Evolutionary conservation across 2,888 invertebrate genomes (phyloP).

Genomic region (Amaurobius ferox): DNA sequence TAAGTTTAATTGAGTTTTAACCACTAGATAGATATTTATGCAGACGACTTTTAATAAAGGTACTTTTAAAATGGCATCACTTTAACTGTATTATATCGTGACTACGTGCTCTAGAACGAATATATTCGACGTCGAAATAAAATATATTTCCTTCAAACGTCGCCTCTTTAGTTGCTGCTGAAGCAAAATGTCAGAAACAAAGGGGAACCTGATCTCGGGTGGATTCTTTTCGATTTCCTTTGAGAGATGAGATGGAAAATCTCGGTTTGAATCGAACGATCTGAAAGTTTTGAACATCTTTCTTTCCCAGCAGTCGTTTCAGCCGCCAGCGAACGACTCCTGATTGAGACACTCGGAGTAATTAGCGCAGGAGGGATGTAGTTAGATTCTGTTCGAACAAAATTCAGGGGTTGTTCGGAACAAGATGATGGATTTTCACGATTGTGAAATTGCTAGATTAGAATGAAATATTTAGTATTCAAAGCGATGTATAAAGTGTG

Average conservation of each 20-base stretch:
- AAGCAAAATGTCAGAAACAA: neutral
- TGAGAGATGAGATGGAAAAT: neutral
- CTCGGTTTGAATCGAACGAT: slow-evolving; percentile 5
- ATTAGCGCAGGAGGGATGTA: neutral
- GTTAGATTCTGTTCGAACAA: neutral
- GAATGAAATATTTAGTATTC: too few species aligned
- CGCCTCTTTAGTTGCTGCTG: too few species aligned
- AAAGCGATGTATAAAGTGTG: too few species aligned
- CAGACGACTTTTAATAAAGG: too few species aligned
- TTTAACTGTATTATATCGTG: too few species aligned
- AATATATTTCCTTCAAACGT: too few species aligned
- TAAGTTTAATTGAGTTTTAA: too few species aligned
- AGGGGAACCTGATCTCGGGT: neutral
- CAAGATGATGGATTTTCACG: neutral
- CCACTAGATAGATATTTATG: too few species aligned
- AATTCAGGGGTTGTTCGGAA: neutral
- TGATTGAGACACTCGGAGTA: slow-evolving; percentile 2
- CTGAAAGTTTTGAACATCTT: slow-evolving; percentile 6
- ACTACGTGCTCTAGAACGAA: too few species aligned
- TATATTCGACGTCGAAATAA: too few species aligned
- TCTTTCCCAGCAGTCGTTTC: neutral
- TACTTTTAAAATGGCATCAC: too few species aligned
- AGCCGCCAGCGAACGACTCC: neutral
- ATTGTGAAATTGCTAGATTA: too few species aligned
- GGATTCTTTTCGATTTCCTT: slow-evolving; percentile 12